Evolutionary conservation across 2,888 invertebrate genomes (phyloP), one percentile per base, ranked within the genome.

Genomic region (Falcaria lacertinaria): DNA sequence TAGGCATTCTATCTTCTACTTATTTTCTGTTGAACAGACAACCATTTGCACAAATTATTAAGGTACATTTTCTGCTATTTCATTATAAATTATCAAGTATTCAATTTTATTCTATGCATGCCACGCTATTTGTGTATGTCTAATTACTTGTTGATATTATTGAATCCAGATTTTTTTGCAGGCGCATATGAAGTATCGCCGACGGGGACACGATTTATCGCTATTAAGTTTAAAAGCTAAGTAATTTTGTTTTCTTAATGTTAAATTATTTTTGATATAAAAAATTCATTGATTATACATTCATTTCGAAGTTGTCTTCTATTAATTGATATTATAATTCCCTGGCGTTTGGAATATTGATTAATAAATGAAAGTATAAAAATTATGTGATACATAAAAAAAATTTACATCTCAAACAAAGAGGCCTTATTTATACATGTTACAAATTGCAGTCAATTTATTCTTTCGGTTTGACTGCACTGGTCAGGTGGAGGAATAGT

Each of bases 11-110:
- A 19, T 89, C 91, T 13, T 91, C 94, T 7, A 94, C 94, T 0
- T 98, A 98, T 74, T 91, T 91, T 28, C 87, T 97, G 52, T 83
- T 98, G 6, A 89, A 93, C 14, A 91, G 96, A 47, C 90, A 91
- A 28, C 91, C 92, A 48, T 97, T 95, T 77, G 90, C 91, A 19
- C 91, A 92, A 68, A 97, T 98, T 48, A 90, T 93, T 15, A 77
- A 92, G 78, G 91, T 91, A 76, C 44, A 42, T 47, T 11, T 37
- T 32, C 37, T 41, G n/a, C 36, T 13, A 43, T 17, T 44, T n/a
- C n/a, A 39, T 40, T 34, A 34, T 34, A 13, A 25, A 22, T 13
- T n/a, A 15, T 33, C 15, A 13, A 15, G n/a, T n/a, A n/a, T n/a
- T n/a, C n/a, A n/a, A n/a, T n/a, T n/a, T n/a, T n/a, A n/a, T n/a